phyloP scores from a whole-genome alignment of 2,797 vertebrate genomes.

The Cynodonichthys magdalenae region DNA sequence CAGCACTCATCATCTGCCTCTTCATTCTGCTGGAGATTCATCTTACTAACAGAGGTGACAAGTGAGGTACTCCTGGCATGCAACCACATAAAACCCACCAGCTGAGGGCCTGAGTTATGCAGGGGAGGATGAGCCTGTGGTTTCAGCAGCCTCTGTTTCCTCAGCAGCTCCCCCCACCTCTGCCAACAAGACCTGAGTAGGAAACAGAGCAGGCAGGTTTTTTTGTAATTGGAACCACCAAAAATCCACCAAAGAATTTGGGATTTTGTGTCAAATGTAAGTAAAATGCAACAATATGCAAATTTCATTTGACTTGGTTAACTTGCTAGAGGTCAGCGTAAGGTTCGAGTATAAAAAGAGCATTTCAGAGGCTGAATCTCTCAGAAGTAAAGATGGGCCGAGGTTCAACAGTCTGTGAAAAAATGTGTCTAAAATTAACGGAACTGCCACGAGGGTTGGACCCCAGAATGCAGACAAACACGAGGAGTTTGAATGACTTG shows the following conservation, averaged over 20 bases:
- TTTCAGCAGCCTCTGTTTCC: slow-evolving; percentile 48
- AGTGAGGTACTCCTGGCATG: slow-evolving; percentile 64
- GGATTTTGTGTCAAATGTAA: no score
- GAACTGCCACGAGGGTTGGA: no score
- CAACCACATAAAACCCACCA: slow-evolving; percentile 50
- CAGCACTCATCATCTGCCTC: slow-evolving; percentile 64
- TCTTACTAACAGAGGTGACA: slow-evolving; percentile 70
- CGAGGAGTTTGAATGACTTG: no score
- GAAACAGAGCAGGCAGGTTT: slow-evolving; percentile 11
- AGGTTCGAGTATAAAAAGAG: no score
- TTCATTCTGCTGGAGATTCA: slow-evolving; percentile 53
- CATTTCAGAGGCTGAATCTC: no score
- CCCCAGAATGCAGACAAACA: no score
- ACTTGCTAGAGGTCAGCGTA: no score
- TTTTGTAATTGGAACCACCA: not conserved
- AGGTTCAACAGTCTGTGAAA: no score
- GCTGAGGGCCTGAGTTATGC: slow-evolving; percentile 61
- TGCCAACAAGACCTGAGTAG: slow-evolving; percentile 30
- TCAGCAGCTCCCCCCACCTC: slow-evolving; percentile 33
- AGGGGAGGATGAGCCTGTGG: slow-evolving; percentile 55
- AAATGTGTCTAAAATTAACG: no score
- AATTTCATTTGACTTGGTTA: no score
- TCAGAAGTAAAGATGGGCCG: no score
- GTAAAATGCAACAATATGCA: no score
- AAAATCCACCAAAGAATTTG: not conserved